A percentile compares a stretch with the other conserved stretches of the same genome.
These are phyloP conservation scores for Paralichthys olivaceus DNA, from an alignment of 2,113 vertebrate genomes.

Conservation along the genomic window DNA sequence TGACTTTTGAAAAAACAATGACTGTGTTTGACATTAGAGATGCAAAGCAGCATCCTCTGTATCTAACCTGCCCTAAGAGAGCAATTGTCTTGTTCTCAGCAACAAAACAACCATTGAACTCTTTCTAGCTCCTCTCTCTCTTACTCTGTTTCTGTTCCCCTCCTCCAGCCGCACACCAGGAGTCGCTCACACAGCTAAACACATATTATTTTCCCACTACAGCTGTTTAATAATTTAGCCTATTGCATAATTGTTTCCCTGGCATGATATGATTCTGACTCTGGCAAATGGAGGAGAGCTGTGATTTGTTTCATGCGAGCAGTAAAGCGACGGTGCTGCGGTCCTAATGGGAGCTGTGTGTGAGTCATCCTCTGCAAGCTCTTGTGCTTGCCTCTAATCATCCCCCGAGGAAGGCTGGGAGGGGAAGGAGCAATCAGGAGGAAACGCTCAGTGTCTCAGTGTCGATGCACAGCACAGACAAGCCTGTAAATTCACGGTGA, in stretches of 20 bases:
- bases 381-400: too few species aligned
- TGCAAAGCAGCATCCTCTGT: too few species aligned
- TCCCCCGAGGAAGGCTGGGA: constrained; percentile 21
- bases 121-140: neutral
- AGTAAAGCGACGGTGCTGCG: neutral
- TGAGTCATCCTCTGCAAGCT: constrained; percentile 38
- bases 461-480: neutral
- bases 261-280: constrained; percentile 20
- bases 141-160: neutral
- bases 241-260: constrained; percentile 37
- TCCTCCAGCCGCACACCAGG: neutral
- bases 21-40: too few species aligned
- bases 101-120: neutral
- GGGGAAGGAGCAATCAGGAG: constrained; percentile 19
- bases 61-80: constrained; percentile 19
- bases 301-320: constrained; percentile 24
- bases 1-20: too few species aligned
- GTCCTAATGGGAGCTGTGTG: constrained; percentile 43
- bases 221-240: constrained; percentile 50
- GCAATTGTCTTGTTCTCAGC: too few species aligned
- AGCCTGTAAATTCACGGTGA: neutral
- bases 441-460: constrained; percentile 25
- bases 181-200: too few species aligned
- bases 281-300: constrained; percentile 21
- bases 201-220: neutral